Base-by-base conservation (phyloP, 1,140 invertebrate genomes). In the Drosophila sechellia region DNA sequence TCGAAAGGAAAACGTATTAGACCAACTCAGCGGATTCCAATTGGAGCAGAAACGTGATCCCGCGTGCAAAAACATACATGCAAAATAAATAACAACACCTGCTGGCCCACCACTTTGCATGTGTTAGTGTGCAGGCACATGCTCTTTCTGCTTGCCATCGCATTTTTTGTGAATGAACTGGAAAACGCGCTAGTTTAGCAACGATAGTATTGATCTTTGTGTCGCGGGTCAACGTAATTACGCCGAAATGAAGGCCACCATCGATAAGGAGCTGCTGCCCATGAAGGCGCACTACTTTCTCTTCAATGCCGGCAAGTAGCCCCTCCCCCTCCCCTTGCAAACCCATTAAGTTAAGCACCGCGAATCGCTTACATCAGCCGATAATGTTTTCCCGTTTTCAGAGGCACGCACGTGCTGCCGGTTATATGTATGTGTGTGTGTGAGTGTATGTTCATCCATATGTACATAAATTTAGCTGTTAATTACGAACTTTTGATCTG, bases 211-310 rank as follows among this genome's bases (percentile, higher is more conserved):
- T 73, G 54, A 72, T 72, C 54, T 46, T 72, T 22, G 40, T 35
- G n/a, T 15, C 60, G 42, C 61, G 50, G 46, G 48, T 68, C 17
- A 77, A 37, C 37, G 34, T 22, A 48, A 60, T 48, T 22, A 43
- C 45, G 15, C 11, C 20, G 79, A 49, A 63, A 92, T 92, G 92
- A 86, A 78, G 79, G 35, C 78, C 40, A 93, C 93, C 70, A 91
- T 97, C 34, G 95, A 98, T 90, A 95, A 94, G 86, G 94, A 95
- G 40, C 92, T 98, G 40, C 83, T 97, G 78, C 96, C 97, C 42
- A 95, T 98, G 86, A 98, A 98, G 91, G 95, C 95, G 2, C 97
- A 97, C 93, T 98, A 96, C 92, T 98, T 98, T 92, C 93, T 97
- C 15, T 97, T 95, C 76, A 97, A 97, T 94, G 97, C 96, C 86